Conservation (phyloP, 1,140 invertebrate genomes). For the Plutomurus gul region DNA sequence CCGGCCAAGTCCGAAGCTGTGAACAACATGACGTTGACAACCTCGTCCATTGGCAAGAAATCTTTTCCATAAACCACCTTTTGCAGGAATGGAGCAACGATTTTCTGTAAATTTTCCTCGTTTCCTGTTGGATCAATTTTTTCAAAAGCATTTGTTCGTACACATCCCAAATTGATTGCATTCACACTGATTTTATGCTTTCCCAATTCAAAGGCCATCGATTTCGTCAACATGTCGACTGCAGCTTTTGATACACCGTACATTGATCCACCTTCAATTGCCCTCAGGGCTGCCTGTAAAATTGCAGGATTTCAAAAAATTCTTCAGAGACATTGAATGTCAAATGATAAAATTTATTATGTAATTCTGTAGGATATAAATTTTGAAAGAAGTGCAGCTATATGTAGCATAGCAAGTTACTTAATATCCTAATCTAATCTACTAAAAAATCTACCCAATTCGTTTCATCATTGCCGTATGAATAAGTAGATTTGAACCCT, state of each 20-base stretch:
- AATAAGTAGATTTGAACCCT: too few relatives aligned
- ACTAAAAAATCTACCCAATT: too few relatives aligned
- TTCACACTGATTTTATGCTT: constrained; percentile 57
- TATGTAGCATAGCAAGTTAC: too few relatives aligned
- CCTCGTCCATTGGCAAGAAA: background rate
- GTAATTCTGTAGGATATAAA: too few relatives aligned
- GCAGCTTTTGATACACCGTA: constrained; percentile 62
- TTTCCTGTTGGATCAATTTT: background rate
- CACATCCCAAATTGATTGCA: background rate
- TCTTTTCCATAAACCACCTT: background rate
- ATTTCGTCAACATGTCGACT: constrained; percentile 61
- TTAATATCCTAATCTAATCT: too few relatives aligned
- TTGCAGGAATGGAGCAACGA: background rate
- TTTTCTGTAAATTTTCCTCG: background rate
- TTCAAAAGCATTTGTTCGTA: background rate
- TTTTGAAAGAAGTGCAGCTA: too few relatives aligned
- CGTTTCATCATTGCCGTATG: too few relatives aligned
- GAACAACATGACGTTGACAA: background rate
- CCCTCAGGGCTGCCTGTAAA: background rate
- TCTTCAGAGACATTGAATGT: too few relatives aligned
- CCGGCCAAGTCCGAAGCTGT: background rate
- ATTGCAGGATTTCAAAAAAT: background rate
- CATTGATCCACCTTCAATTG: constrained; percentile 55
- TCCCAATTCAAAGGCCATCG: constrained; percentile 63
- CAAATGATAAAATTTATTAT: too few relatives aligned